These are phyloP conservation scores for Phainopepla nitens DNA, from an alignment of 2,113 vertebrate species.

Conservation along the genomic window DNA sequence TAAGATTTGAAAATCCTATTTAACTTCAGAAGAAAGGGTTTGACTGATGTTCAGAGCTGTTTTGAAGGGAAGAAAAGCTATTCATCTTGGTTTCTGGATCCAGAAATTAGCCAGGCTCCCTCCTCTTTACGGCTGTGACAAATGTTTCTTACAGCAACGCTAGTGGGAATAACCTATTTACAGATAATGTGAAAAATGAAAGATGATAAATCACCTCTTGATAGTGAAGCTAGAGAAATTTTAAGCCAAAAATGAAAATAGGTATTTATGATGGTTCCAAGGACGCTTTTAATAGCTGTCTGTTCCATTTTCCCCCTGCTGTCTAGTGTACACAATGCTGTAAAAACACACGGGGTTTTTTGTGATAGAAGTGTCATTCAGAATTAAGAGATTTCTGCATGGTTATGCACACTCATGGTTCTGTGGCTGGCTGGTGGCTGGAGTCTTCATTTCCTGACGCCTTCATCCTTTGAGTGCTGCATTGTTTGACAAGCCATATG, in stretches of 20 bases:
- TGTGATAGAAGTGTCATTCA: not conserved
- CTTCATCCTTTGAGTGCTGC: not conserved
- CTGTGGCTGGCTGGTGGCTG: not conserved
- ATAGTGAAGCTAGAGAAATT: not conserved
- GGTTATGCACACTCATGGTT: not conserved
- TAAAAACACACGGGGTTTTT: not conserved
- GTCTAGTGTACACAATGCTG: not conserved
- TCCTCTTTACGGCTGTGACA: slow-evolving; percentile 33
- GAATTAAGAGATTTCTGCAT: not conserved
- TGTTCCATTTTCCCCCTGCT: not conserved
- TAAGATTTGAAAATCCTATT: not conserved
- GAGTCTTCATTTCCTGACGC: not conserved
- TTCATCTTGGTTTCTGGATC: not conserved
- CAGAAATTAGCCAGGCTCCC: slow-evolving; percentile 9
- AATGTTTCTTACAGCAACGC: slow-evolving; percentile 12
- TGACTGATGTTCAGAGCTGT: not conserved
- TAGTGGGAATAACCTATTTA: slow-evolving; percentile 38
- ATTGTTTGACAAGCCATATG: not conserved
- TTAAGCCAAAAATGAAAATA: slow-evolving; percentile 15
- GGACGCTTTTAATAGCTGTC: slow-evolving; percentile 16
- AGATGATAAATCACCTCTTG: slow-evolving; percentile 14
- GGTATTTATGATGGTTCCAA: slow-evolving; percentile 25
- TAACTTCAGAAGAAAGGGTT: not conserved
- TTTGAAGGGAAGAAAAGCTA: not conserved
- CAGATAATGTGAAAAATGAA: slow-evolving; percentile 44